phyloP scores from a whole-genome alignment of 2,888 invertebrate genomes.

The Drosophila algonquin region DNA sequence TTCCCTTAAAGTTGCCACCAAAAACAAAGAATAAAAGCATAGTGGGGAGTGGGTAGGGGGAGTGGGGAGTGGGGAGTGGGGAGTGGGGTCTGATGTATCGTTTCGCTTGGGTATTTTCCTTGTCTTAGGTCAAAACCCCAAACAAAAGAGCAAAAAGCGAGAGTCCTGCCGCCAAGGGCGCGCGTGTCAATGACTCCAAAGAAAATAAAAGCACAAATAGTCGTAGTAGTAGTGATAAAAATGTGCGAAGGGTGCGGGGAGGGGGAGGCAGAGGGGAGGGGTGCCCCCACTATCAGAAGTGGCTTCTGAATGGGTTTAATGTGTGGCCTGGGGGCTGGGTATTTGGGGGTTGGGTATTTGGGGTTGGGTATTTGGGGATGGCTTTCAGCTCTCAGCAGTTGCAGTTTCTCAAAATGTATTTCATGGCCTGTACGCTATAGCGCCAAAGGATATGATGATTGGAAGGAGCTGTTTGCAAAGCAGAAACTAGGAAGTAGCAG shows the following conservation, averaged over 20 bases:
- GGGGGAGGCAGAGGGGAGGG: background rate
- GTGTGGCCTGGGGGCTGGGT: background rate
- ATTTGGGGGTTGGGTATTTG: background rate
- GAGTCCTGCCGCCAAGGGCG: background rate
- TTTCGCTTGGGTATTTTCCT: background rate
- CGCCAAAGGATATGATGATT: background rate
- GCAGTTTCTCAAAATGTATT: constrained; percentile 21
- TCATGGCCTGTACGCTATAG: no score
- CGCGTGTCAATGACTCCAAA: constrained; percentile 34
- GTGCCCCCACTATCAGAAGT: background rate
- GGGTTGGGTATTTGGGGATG: background rate
- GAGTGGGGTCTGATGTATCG: no score
- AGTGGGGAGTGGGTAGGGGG: background rate
- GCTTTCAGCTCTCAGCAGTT: constrained; percentile 2
- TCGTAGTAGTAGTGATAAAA: constrained; percentile 1
- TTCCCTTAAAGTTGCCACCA: background rate
- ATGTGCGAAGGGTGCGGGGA: background rate
- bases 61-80: background rate
- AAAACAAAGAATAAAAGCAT: background rate
- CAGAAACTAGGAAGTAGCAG: background rate
- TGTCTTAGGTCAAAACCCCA: constrained; percentile 13
- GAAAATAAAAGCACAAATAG: constrained; percentile 32
- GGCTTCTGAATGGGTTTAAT: background rate
- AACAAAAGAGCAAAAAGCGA: constrained; percentile 5
- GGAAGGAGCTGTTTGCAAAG: background rate